Conservation (phyloP, 2,113 vertebrate species). For the Garra rufa region DNA sequence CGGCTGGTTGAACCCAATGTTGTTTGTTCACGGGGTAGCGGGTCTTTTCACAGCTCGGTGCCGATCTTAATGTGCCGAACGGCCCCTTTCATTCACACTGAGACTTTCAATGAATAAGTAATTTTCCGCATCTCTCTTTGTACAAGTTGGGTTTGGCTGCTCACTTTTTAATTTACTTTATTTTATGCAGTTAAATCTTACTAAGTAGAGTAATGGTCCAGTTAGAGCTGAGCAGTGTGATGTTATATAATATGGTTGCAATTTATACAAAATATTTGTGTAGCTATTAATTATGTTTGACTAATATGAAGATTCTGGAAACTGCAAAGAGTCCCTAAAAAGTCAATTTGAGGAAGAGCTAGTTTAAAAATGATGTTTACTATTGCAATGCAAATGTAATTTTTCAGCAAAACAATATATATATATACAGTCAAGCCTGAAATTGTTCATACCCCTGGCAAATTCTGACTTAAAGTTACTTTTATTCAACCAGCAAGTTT, state of each 20-base stretch:
- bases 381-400: no score
- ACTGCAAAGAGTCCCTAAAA: no score
- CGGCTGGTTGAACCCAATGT: constrained; percentile 47
- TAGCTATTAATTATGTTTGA: no score
- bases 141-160: not conserved
- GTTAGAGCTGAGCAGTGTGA: not conserved
- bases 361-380: no score
- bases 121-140: constrained; percentile 28
- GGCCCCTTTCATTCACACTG: constrained; percentile 4
- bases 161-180: not conserved
- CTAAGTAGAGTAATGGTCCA: not conserved
- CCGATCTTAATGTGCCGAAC: constrained; percentile 27
- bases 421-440: no score
- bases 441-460: no score
- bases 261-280: no score
- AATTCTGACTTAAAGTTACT: no score
- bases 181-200: constrained; percentile 4
- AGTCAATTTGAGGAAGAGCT: no score
- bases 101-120: constrained; percentile 7
- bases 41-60: constrained; percentile 39
- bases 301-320: no score
- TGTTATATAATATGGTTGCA: not conserved
- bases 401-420: no score
- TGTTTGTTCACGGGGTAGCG: constrained; percentile 12
- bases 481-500: no score